These are phyloP conservation scores for Agrilus planipennis DNA, from an alignment of 1,140 invertebrate genomes.

Conservation along the genomic window DNA sequence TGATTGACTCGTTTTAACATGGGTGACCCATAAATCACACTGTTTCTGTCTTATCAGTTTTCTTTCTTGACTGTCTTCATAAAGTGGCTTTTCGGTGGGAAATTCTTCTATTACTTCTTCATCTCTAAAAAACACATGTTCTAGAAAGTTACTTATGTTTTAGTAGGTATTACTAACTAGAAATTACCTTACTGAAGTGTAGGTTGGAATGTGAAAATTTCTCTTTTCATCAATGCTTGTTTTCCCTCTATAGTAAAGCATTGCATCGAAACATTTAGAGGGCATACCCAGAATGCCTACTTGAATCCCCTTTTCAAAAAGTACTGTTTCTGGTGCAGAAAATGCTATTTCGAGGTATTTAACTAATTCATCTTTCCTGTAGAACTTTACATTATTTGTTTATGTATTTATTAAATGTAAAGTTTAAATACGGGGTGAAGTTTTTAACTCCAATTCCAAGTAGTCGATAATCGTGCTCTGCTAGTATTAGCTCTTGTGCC, in stretches of 20 bases:
- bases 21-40: no score
- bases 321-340: constrained; percentile 26
- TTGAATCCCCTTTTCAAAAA: constrained; percentile 20
- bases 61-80: no score
- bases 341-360: constrained; percentile 25
- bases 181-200: no score
- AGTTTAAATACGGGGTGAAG: constrained; percentile 18
- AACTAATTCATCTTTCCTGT: constrained; percentile 20
- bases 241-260: constrained; percentile 2
- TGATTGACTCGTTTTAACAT: no score
- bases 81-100: no score
- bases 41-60: no score
- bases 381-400: not conserved
- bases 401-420: not conserved
- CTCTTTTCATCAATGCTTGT: no score
- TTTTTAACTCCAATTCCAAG: constrained; percentile 25
- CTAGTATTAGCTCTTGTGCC: constrained; percentile 27
- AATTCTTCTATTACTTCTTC: no score
- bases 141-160: no score
- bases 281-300: constrained; percentile 30
- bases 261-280: constrained; percentile 11
- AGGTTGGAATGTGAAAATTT: no score
- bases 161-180: no score
- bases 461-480: constrained; percentile 27
- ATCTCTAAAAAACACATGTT: no score